Evolutionary conservation across 2,888 invertebrate genomes (phyloP).

Genomic region (Linnaemya vulpina): DNA sequence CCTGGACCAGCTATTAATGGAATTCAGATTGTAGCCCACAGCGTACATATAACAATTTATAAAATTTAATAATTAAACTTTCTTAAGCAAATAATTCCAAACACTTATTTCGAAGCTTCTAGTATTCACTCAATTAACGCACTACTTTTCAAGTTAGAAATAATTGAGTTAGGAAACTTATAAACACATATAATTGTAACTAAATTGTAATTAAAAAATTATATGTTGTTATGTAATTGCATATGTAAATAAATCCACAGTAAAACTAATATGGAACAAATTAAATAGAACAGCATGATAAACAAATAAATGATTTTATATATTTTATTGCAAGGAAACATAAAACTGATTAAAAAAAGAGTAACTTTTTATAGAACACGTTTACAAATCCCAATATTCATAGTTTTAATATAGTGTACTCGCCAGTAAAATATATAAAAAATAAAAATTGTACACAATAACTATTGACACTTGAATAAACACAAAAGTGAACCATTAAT

Average conservation of each 20-base stretch:
- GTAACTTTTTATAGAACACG: conserved; percentile 9
- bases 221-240: too few species aligned
- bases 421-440: neutral
- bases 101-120: too few species aligned
- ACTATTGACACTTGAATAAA: conserved; percentile 53
- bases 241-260: neutral
- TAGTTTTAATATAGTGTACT: neutral
- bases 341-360: conserved; percentile 14
- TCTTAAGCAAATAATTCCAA: too few species aligned
- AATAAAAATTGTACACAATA: neutral
- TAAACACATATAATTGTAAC: too few species aligned
- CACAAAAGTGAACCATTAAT: conserved; percentile 38
- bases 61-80: too few species aligned
- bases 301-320: neutral
- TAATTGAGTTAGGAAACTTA: too few species aligned
- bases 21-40: too few species aligned
- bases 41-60: too few species aligned
- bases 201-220: too few species aligned
- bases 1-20: too few species aligned
- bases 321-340: neutral
- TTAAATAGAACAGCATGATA: neutral
- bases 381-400: neutral
- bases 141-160: too few species aligned
- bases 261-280: neutral
- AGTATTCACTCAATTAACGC: too few species aligned